A percentile compares a stretch with the other conserved stretches of the same genome.
phyloP scores from a whole-genome alignment of 2,888 invertebrate genomes.

The Petrolisthes manimaculis region DNA sequence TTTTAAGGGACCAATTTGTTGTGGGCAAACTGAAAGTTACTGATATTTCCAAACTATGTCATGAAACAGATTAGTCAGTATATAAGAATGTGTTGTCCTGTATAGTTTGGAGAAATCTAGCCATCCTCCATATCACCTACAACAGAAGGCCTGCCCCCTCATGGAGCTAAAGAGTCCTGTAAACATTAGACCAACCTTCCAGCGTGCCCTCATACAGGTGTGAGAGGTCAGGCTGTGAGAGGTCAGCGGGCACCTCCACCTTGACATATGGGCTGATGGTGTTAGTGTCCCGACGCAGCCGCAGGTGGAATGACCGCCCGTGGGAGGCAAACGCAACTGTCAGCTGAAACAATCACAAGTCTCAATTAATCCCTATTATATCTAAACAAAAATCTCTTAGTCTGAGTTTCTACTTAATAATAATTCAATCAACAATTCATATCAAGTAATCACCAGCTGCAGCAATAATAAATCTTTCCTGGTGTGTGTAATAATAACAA shows the following conservation, averaged over 20 bases:
- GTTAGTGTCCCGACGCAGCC: constrained; percentile 56
- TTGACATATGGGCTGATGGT: constrained; percentile 64
- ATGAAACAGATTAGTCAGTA: too few relatives aligned
- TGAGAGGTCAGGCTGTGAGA: constrained; percentile 52
- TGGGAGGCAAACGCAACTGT: constrained; percentile 62
- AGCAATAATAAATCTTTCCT: too few relatives aligned
- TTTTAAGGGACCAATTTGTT: too few relatives aligned
- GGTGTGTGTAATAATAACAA: too few relatives aligned
- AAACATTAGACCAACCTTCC: constrained; percentile 31
- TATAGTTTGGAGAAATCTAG: too few relatives aligned
- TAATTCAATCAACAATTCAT: neutral
- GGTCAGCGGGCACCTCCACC: constrained; percentile 59
- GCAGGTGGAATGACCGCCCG: constrained; percentile 64
- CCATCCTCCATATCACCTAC: too few relatives aligned
- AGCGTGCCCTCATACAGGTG: constrained; percentile 65
- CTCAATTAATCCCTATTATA: neutral
- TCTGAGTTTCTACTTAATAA: neutral
- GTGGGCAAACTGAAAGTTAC: neutral
- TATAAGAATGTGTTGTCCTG: too few relatives aligned
- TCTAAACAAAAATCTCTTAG: neutral
- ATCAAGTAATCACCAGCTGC: too few relatives aligned
- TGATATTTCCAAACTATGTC: neutral
- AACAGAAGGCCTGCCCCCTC: too few relatives aligned
- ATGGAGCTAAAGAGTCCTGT: too few relatives aligned
- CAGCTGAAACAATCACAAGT: constrained; percentile 40